Evolutionary conservation across 2,888 invertebrate species (phyloP).

Genomic region (Calephelis perditalis): DNA sequence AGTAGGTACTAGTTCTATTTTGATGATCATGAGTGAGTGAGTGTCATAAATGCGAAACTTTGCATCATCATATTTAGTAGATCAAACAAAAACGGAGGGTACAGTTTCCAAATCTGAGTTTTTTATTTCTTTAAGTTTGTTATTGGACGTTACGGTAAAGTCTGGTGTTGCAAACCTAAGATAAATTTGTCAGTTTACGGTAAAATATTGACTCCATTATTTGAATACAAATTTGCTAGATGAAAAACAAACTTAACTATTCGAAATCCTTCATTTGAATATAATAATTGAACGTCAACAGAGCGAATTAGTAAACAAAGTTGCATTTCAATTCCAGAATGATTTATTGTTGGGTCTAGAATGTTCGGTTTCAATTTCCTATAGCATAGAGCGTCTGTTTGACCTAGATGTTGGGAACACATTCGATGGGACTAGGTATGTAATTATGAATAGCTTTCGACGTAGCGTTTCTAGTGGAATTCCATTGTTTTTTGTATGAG

Average conservation of each 20-base stretch:
- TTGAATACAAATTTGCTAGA: not conserved
- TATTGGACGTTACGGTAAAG: too few relatives aligned
- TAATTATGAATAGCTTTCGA: constrained; percentile 16
- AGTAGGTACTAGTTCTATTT: too few relatives aligned
- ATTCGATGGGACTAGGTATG: constrained; percentile 9
- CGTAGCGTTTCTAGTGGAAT: constrained; percentile 6
- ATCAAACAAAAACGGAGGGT: too few relatives aligned
- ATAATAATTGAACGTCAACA: constrained; percentile 9
- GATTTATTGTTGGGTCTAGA: constrained; percentile 13
- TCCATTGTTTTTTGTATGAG: constrained; percentile 5
- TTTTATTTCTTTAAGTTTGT: too few relatives aligned
- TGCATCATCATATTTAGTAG: too few relatives aligned
- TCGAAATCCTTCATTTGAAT: not conserved
- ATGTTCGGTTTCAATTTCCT: constrained; percentile 13
- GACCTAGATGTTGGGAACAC: constrained; percentile 16
- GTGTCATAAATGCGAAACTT: too few relatives aligned
- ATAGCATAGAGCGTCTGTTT: constrained; percentile 7
- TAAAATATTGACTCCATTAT: too few relatives aligned
- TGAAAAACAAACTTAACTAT: not conserved
- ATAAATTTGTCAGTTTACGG: too few relatives aligned
- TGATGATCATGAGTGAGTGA: too few relatives aligned
- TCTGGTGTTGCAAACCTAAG: too few relatives aligned
- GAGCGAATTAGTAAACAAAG: constrained; percentile 12
- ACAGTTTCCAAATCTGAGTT: too few relatives aligned
- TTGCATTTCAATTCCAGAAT: constrained; percentile 1